Evolutionary conservation across 2,888 invertebrate genomes (phyloP).

Genomic region (Apotomis betuletana): DNA sequence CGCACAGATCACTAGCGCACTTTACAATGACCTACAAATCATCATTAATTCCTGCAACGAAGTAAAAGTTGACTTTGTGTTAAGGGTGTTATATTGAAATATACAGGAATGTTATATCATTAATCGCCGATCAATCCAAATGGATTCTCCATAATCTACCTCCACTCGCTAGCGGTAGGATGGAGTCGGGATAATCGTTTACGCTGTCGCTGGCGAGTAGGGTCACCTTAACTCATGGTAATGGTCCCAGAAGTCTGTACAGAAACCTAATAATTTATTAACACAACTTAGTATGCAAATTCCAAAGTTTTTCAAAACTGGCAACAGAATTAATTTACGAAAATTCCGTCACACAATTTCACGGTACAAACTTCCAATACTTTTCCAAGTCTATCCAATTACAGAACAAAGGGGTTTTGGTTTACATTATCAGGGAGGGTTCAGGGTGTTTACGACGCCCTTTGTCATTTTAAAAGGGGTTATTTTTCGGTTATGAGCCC

Average conservation of each 20-base stretch:
- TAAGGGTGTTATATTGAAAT: background rate
- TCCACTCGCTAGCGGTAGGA: no score
- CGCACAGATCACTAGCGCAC: background rate
- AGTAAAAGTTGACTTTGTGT: background rate
- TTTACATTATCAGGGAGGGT: conserved; percentile 24
- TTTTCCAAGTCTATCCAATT: conserved; percentile 36
- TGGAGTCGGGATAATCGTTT: no score
- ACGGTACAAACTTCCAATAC: conserved; percentile 17
- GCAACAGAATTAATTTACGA: background rate
- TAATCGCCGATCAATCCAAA: no score
- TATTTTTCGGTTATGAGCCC: conserved; percentile 20
- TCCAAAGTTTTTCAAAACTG: no score
- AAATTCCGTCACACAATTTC: conserved; percentile 22
- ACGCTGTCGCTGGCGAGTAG: no score
- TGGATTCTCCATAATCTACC: no score
- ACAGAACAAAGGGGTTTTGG: conserved; percentile 28
- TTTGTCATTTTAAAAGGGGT: conserved; percentile 37
- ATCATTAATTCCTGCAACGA: background rate
- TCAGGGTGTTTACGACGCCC: conserved; percentile 18
- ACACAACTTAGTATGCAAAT: no score
- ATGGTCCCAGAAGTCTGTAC: no score
- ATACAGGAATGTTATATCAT: no score
- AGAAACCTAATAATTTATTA: no score
- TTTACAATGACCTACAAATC: conserved; percentile 2
- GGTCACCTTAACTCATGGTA: no score